A percentile compares a stretch with the other conserved stretches of the same genome.
phyloP scores from a whole-genome alignment of 2,888 invertebrate genomes.

The Parapristionchus giblindavisi region DNA sequence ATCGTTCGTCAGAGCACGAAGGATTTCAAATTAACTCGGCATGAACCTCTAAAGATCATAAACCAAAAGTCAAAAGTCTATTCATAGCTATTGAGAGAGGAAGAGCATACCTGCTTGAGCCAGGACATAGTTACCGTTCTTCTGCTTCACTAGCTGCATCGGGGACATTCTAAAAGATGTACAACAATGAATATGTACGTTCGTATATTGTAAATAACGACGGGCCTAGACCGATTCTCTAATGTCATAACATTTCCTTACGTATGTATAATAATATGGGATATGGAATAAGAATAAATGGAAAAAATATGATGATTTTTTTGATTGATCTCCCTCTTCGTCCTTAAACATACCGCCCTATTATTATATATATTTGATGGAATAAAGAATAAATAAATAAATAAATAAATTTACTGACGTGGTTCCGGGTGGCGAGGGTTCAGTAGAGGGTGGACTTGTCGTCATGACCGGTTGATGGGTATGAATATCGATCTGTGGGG shows the following conservation, averaged over 20 bases:
- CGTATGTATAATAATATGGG: neutral
- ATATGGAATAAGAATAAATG: too few species aligned
- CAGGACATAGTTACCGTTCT: constrained; percentile 9
- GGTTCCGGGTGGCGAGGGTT: constrained; percentile 16
- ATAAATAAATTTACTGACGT: too few species aligned
- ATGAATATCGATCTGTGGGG: too few species aligned
- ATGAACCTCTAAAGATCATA: neutral
- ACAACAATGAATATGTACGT: too few species aligned
- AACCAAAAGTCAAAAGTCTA: neutral
- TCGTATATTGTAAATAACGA: too few species aligned
- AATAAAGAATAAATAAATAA: too few species aligned
- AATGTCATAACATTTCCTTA: neutral
- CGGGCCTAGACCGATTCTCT: too few species aligned
- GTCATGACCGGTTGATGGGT: too few species aligned
- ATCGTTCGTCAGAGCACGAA: too few species aligned
- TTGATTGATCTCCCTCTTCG: neutral
- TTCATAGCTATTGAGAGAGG: neutral
- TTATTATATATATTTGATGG: too few species aligned
- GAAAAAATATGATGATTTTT: neutral
- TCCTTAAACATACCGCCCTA: neutral
- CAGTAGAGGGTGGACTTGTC: constrained; percentile 1
- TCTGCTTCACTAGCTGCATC: constrained; percentile 12
- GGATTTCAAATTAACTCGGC: too few species aligned
- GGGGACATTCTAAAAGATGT: neutral
- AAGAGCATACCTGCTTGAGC: constrained; percentile 16